phyloP scores from a whole-genome alignment of 2,888 invertebrate genomes.

The Dryomyza anilis region DNA sequence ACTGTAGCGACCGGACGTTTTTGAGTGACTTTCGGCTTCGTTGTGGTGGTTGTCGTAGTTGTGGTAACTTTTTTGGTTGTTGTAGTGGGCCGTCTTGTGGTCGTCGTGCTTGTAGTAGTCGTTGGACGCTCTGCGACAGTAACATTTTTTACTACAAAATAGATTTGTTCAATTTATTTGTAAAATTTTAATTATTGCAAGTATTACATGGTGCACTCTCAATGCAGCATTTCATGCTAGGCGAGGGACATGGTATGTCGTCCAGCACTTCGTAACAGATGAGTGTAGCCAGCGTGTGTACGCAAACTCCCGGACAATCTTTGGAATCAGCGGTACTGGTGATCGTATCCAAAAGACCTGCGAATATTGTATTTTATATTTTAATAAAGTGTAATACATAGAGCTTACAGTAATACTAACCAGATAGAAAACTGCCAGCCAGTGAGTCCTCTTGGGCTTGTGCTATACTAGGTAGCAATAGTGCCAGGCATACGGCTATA shows the following conservation, averaged over 20 bases:
- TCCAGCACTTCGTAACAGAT: conserved; percentile 86
- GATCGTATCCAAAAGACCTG: conserved; percentile 82
- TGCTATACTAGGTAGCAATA: conserved; percentile 26
- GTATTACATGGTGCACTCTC: conserved; percentile 71
- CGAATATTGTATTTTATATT: background rate
- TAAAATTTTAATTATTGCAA: too few species aligned
- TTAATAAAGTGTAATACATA: background rate
- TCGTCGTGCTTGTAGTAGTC: conserved; percentile 45
- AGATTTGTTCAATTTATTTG: too few species aligned
- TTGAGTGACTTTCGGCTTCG: conserved; percentile 43
- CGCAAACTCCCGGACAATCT: conserved; percentile 88
- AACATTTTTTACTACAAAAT: background rate
- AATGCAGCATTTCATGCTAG: conserved; percentile 84
- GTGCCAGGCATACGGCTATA: conserved; percentile 37
- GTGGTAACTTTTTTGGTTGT: conserved; percentile 48
- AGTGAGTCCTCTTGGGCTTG: conserved; percentile 73
- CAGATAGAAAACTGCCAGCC: conserved; percentile 82
- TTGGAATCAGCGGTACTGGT: conserved; percentile 84
- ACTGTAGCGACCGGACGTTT: conserved; percentile 41
- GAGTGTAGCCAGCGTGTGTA: conserved; percentile 82
- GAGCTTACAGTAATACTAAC: conserved; percentile 61
- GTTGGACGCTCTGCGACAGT: too few species aligned
- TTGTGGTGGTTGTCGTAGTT: conserved; percentile 45
- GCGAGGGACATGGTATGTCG: conserved; percentile 78
- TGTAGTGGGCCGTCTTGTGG: conserved; percentile 47